These are phyloP conservation scores for Aethes cnicana DNA, from an alignment of 2,888 invertebrate species.

Conservation along the genomic window DNA sequence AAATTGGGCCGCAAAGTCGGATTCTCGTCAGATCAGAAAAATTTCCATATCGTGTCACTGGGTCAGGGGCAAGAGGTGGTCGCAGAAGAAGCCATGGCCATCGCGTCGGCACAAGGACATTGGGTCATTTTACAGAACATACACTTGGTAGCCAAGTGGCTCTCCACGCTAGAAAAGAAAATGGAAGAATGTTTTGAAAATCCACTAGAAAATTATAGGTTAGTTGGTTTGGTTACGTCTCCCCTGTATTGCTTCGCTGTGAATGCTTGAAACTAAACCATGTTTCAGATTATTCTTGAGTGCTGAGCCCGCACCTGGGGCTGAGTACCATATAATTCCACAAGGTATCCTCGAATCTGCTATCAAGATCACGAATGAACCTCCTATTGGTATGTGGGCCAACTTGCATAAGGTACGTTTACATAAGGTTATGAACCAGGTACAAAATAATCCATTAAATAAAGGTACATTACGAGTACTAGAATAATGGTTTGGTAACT, in stretches of 20 bases:
- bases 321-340: slow-evolving; percentile 85
- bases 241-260: slow-evolving; percentile 25
- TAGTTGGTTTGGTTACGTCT: slow-evolving; percentile 19
- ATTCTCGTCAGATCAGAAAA: slow-evolving; percentile 89
- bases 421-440: too few species aligned
- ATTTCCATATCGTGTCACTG: slow-evolving; percentile 95
- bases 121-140: slow-evolving; percentile 98
- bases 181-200: slow-evolving; percentile 90
- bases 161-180: slow-evolving; percentile 93
- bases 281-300: slow-evolving; percentile 88
- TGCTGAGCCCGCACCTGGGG: slow-evolving; percentile 91
- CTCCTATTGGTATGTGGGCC: slow-evolving; percentile 96
- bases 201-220: slow-evolving; percentile 85
- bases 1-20: slow-evolving; percentile 90
- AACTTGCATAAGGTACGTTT: slow-evolving; percentile 90
- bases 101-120: slow-evolving; percentile 89
- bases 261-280: background rate
- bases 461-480: background rate
- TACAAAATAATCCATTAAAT: slow-evolving; percentile 5
- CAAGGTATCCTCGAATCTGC: slow-evolving; percentile 96
- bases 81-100: slow-evolving; percentile 92
- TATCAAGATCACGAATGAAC: slow-evolving; percentile 98
- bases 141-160: slow-evolving; percentile 94
- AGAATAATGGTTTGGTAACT: background rate
- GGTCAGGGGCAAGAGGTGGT: slow-evolving; percentile 97